phyloP scores from a whole-genome alignment of 2,888 invertebrate species.

The Leptura quadrifasciata region DNA sequence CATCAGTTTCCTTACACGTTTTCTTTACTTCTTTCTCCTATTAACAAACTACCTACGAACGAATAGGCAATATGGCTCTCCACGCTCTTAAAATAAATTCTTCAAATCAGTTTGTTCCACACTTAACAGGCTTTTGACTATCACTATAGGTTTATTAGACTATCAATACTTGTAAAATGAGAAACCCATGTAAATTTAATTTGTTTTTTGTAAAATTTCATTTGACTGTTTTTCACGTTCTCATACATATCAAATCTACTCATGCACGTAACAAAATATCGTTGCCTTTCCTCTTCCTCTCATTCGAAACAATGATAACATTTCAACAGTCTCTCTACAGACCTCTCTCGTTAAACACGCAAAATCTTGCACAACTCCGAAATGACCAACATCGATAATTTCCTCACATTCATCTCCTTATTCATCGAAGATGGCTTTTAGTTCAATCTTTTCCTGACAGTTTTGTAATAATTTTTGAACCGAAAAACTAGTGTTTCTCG shows the following conservation, averaged over 20 bases:
- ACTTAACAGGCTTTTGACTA: conserved; percentile 82
- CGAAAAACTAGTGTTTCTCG: conserved; percentile 84
- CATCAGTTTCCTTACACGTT: conserved; percentile 80
- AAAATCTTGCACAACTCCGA: conserved; percentile 85
- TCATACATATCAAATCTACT: conserved; percentile 77
- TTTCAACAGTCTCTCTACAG: conserved; percentile 80
- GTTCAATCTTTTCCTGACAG: conserved; percentile 81
- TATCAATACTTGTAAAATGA: conserved; percentile 82
- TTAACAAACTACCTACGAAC: conserved; percentile 82
- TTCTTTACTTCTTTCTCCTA: conserved; percentile 91
- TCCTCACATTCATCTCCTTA: conserved; percentile 77
- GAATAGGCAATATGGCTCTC: conserved; percentile 89
- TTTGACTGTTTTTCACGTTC: conserved; percentile 65
- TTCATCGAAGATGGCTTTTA: conserved; percentile 86
- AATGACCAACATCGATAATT: conserved; percentile 81
- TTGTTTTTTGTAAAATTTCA: conserved; percentile 73
- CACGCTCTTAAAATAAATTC: conserved; percentile 82
- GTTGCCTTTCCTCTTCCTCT: conserved; percentile 79
- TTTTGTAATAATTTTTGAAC: conserved; percentile 86
- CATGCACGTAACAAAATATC: conserved; percentile 78
- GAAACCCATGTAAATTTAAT: conserved; percentile 86
- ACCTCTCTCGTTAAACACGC: conserved; percentile 83
- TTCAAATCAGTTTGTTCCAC: conserved; percentile 77
- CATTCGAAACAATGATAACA: conserved; percentile 80
- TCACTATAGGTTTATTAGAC: conserved; percentile 77